These are phyloP conservation scores for Premnoplex brunnescens DNA, from an alignment of 2,797 vertebrate species.

Conservation along the genomic window DNA sequence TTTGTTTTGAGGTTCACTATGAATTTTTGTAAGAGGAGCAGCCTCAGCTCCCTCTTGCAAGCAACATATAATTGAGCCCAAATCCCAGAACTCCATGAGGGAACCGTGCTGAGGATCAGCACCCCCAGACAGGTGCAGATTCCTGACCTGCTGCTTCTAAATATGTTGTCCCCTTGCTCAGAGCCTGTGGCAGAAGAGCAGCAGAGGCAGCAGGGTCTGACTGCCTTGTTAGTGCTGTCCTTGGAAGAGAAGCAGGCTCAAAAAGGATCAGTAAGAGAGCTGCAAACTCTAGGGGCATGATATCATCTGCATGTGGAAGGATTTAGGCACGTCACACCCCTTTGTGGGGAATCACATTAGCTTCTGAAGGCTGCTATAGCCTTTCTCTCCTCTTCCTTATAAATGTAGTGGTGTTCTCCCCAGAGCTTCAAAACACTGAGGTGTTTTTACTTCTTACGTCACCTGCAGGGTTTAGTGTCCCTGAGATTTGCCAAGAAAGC, in stretches of 20 bases:
- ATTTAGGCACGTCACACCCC: background rate
- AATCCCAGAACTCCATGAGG: rapidly evolving
- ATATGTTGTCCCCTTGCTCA: rapidly evolving
- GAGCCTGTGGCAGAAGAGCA: background rate
- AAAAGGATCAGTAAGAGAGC: background rate
- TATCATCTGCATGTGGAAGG: background rate
- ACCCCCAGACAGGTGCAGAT: background rate
- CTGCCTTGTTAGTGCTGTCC: background rate
- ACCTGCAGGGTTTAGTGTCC: background rate
- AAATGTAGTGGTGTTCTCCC: background rate
- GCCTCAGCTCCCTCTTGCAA: background rate
- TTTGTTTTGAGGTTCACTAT: background rate
- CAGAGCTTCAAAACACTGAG: background rate
- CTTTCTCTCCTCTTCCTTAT: background rate
- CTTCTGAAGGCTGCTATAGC: background rate
- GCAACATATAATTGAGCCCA: rapidly evolving
- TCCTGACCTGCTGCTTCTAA: background rate
- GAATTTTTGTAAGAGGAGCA: background rate
- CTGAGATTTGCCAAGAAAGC: background rate
- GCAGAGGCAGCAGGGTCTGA: background rate
- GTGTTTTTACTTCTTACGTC: rapidly evolving
- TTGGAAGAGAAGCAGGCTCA: background rate
- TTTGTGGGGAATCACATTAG: background rate
- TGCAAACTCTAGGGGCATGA: background rate
- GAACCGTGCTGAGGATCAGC: background rate